phyloP scores from a whole-genome alignment of 2,797 vertebrate species.

The Rhodeus uyekii region DNA sequence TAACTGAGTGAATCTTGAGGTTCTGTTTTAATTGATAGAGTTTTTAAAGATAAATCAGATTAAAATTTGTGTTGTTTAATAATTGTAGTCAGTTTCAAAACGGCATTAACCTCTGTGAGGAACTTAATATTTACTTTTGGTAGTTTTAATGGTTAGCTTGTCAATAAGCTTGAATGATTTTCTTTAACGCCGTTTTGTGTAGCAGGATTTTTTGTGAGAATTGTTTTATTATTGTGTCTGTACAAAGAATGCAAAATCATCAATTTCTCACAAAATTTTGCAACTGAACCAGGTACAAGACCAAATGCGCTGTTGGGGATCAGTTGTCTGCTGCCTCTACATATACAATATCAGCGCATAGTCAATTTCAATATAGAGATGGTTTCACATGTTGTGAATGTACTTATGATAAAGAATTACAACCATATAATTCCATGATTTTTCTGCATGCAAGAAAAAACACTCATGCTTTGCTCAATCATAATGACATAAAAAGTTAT shows the following conservation, averaged over 20 bases:
- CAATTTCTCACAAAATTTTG: not conserved
- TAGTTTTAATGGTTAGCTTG: not conserved
- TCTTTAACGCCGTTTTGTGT: not conserved
- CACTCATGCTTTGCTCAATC: not conserved
- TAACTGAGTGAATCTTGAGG: slow-evolving; percentile 1
- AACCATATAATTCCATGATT: not conserved
- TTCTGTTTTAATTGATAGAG: slow-evolving; percentile 18
- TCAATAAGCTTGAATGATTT: not conserved
- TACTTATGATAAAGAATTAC: slow-evolving; percentile 3
- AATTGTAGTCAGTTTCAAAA: slow-evolving; percentile 23
- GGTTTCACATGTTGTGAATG: not conserved
- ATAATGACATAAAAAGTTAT: not conserved
- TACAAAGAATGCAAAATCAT: not conserved
- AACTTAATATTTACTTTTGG: slow-evolving; percentile 11
- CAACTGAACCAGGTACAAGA: not conserved
- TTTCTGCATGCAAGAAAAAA: not conserved
- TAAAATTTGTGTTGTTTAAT: slow-evolving; percentile 17
- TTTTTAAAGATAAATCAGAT: slow-evolving; percentile 29
- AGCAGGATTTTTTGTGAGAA: not conserved
- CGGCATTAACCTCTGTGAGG: slow-evolving; percentile 59
- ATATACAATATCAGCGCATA: not conserved
- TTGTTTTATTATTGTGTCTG: slow-evolving; percentile 1
- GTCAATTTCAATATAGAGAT: not conserved
- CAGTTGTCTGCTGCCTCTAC: not conserved
- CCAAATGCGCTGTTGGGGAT: not conserved